A percentile compares a stretch with the other conserved stretches of the same genome.
Conservation (phyloP, 2,888 invertebrate species). For the Drosophila neotestacea region DNA sequence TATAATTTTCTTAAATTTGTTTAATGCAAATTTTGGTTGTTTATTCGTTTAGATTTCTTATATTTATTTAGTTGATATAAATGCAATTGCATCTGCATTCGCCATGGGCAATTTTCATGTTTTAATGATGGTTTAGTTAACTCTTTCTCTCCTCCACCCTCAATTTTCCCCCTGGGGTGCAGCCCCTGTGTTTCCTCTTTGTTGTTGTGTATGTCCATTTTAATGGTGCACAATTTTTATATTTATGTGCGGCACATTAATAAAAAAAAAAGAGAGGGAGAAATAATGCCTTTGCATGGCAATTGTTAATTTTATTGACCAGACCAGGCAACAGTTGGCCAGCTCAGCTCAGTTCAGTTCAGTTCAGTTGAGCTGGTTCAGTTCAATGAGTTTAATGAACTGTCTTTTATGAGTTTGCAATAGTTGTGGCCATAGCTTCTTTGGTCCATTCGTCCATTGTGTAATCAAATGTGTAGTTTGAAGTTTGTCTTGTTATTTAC, state of each 20-base stretch:
- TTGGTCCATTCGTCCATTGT: conserved; percentile 16
- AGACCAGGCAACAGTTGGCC: conserved; percentile 19
- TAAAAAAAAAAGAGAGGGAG: conserved; percentile 25
- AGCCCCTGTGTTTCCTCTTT: background rate
- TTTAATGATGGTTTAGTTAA: conserved; percentile 35
- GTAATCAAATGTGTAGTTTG: conserved; percentile 33
- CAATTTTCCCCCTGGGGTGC: background rate
- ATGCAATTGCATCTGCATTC: conserved; percentile 15
- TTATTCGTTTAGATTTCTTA: conserved; percentile 6
- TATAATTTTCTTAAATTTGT: background rate
- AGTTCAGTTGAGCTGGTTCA: conserved; percentile 10
- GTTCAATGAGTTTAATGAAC: conserved; percentile 35
- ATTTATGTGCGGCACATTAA: conserved; percentile 60
- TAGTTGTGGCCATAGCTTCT: conserved; percentile 36
- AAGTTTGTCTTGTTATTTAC: conserved; percentile 2
- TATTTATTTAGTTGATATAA: background rate
- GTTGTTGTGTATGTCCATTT: conserved; percentile 14
- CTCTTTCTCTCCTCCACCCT: background rate
- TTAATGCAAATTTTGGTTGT: conserved; percentile 20
- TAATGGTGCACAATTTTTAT: conserved; percentile 44
- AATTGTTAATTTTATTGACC: conserved; percentile 48
- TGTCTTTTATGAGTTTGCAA: conserved; percentile 46
- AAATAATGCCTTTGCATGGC: conserved; percentile 36
- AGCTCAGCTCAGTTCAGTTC: conserved; percentile 21
- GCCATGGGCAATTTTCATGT: conserved; percentile 6